Conservation (phyloP, 2,113 vertebrate species). For the Urocynchramus pylzowi region DNA sequence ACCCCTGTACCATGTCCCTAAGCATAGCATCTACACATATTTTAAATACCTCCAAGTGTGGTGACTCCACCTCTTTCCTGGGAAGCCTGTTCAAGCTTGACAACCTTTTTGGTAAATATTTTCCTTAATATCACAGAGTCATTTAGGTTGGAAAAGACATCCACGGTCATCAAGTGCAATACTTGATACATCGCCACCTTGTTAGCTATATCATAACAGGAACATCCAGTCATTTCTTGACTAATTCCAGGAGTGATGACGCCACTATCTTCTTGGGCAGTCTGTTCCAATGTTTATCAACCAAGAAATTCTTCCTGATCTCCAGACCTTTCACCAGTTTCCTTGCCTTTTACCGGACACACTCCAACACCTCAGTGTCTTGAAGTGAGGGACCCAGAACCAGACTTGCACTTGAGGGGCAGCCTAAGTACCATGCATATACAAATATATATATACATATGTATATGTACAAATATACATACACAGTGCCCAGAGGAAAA, state of each 20-base stretch:
- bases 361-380: not conserved
- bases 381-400: not conserved
- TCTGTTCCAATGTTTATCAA: not conserved
- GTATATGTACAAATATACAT: too few species aligned
- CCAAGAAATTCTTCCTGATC: not conserved
- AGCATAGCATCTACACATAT: rapidly evolving
- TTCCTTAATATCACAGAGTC: not conserved
- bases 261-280: not conserved
- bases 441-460: too few species aligned
- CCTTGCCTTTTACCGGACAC: not conserved
- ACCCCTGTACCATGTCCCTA: rapidly evolving
- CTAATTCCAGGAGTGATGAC: not conserved
- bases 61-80: not conserved
- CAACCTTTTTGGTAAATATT: not conserved
- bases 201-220: not conserved
- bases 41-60: not conserved
- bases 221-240: not conserved
- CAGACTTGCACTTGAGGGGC: rapidly evolving
- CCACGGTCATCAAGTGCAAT: too few species aligned
- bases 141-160: rapidly evolving
- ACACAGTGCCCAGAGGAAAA: not conserved
- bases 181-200: not conserved
- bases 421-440: not conserved
- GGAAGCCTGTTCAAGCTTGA: not conserved
- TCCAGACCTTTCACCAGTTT: not conserved